These are phyloP conservation scores for Leptosomus discolor DNA, from an alignment of 2,113 vertebrate species.

Conservation along the genomic window DNA sequence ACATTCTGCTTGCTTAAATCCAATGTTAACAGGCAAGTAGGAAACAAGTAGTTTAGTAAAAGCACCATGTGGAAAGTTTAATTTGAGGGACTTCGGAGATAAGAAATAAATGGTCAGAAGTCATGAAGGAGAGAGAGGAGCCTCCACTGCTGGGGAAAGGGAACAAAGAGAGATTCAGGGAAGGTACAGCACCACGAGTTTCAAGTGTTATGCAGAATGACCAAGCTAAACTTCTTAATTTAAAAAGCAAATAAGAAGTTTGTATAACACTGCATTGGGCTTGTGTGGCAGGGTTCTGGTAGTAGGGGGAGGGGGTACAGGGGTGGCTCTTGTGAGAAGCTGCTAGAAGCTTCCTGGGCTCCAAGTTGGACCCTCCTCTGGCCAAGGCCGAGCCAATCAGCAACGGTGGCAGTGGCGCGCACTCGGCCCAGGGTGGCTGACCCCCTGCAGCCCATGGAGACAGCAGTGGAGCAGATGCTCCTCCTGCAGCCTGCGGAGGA, in stretches of 20 bases:
- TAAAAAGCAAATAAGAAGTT: not conserved
- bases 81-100: not conserved
- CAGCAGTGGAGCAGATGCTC: too few relatives aligned
- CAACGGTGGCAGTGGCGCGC: too few relatives aligned
- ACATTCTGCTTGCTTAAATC: not conserved
- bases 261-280: not conserved
- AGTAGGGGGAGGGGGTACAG: too few relatives aligned
- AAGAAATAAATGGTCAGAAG: not conserved
- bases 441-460: too few relatives aligned
- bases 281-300: too few relatives aligned
- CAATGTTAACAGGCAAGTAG: not conserved
- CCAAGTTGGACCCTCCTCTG: too few relatives aligned
- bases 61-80: not conserved
- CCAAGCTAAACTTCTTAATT: not conserved
- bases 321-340: too few relatives aligned
- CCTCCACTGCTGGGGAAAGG: not conserved
- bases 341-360: too few relatives aligned
- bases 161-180: not conserved
- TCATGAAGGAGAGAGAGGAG: not conserved
- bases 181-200: not conserved
- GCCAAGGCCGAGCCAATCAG: too few relatives aligned
- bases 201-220: not conserved
- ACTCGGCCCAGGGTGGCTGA: too few relatives aligned
- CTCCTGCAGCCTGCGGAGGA: too few relatives aligned
- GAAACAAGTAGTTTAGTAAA: not conserved